These are phyloP conservation scores for Xestobium rufovillosum DNA, from an alignment of 2,888 invertebrate species.

Conservation along the genomic window DNA sequence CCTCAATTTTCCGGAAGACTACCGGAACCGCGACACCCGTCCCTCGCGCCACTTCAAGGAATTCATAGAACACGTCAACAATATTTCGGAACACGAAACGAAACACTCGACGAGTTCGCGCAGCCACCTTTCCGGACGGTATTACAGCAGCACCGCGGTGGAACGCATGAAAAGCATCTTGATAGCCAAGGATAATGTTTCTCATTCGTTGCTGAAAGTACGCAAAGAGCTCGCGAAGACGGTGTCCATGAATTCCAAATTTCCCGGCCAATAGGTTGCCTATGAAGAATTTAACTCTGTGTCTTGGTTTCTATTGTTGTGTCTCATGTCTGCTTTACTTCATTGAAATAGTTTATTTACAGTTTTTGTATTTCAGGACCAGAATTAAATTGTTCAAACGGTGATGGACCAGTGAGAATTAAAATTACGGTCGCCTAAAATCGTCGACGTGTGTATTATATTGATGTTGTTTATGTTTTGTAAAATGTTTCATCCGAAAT, in stretches of 20 bases:
- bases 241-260: conserved; percentile 6
- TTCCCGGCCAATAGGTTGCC: conserved; percentile 17
- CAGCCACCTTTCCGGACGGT: too few species aligned
- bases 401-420: conserved; percentile 33
- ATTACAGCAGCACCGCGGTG: too few species aligned
- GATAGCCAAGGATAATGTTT: conserved; percentile 6
- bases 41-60: neutral
- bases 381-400: conserved; percentile 39
- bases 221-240: conserved; percentile 6
- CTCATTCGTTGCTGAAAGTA: conserved; percentile 9
- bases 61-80: neutral
- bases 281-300: conserved; percentile 31
- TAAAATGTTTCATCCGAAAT: too few species aligned
- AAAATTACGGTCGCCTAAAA: conserved; percentile 25
- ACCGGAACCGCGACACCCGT: too few species aligned
- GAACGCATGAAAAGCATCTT: conserved; percentile 12
- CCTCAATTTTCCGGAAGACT: too few species aligned
- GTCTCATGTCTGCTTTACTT: conserved; percentile 1
- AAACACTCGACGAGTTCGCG: too few species aligned
- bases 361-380: conserved; percentile 36
- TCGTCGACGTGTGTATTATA: too few species aligned
- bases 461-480: too few species aligned
- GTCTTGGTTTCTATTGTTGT: conserved; percentile 11
- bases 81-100: too few species aligned
- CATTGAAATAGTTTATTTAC: conserved; percentile 8